Conservation (phyloP, 2,888 invertebrate genomes). For the Dusona sp. region DNA sequence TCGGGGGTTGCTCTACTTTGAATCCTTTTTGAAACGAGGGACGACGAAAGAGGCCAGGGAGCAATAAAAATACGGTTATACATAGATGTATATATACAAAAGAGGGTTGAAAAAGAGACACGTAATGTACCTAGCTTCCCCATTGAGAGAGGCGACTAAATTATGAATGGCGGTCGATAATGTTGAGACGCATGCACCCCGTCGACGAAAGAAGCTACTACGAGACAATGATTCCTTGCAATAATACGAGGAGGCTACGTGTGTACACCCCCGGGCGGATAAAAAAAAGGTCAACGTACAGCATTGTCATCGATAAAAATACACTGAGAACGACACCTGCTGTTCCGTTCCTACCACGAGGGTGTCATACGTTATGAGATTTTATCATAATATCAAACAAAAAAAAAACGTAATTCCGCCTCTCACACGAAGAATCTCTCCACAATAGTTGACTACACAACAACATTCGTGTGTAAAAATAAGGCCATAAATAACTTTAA, state of each 20-base stretch:
- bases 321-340: conserved; percentile 1
- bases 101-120: conserved; percentile 60
- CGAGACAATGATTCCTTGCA: conserved; percentile 56
- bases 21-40: conserved; percentile 4
- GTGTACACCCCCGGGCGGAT: conserved; percentile 15
- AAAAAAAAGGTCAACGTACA: conserved; percentile 46
- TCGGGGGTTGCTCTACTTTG: not conserved
- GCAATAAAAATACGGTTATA: not conserved
- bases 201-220: conserved; percentile 68
- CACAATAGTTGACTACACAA: not conserved
- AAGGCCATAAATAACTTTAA: conserved; percentile 1
- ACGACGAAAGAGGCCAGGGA: not conserved
- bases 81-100: not conserved
- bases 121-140: conserved; percentile 71
- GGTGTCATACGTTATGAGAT: conserved; percentile 12
- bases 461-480: not conserved
- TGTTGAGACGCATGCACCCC: conserved; percentile 56
- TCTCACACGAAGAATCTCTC: conserved; percentile 24
- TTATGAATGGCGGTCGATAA: conserved; percentile 84
- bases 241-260: conserved; percentile 49
- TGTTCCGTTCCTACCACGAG: conserved; percentile 7
- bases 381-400: conserved; percentile 31
- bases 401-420: not conserved
- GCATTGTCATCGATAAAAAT: conserved; percentile 36
- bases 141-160: conserved; percentile 81